Evolutionary conservation across 2,888 invertebrate genomes (phyloP), one percentile per base, ranked within the genome.

Genomic region (Cerceris rybyensis): DNA sequence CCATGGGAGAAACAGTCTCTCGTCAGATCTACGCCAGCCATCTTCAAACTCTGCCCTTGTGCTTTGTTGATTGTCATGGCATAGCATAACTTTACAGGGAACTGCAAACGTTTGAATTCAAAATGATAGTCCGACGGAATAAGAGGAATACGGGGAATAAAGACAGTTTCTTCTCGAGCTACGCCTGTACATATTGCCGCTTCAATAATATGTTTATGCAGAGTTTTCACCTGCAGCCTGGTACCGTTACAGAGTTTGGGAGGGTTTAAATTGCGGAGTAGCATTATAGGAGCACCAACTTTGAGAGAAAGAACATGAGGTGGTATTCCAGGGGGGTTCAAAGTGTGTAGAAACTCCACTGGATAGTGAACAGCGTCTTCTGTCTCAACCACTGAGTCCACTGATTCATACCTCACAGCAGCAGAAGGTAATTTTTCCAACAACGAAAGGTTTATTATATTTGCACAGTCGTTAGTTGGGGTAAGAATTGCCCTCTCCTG

Each of bases 161-260:
- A 28, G 28, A 28, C 28, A 28, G 28, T 28, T 28, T 28, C 28
- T 28, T 4, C 28, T 28, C 4, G 28, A 28, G 2, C 28, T 28
- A 28, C 28, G 28, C 28, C 28, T 28, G 28, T 4, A 28, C 28
- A 28, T n/a, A 64, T 17, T 17, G 39, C 52, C 4, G 64, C 54
- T 11, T 54, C n/a, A 8, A 64, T 52, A 2, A 64, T 11, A 52
- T 64, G 50, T 28, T 7, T 17, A 2, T 41, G 39, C 1, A 54
- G n/a, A 0, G 9, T 13, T 41, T 39, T 64, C 0, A 64, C 54
- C 11, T 11, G 64, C 14, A 64, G n/a, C 14, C 64, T 49, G 13
- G 64, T 64, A 11, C 54, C 64, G 39, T 64, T 64, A 13, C 64
- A 64, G 6, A 64, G 41, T 41, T 52, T 54, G 7, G 64, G 64